phyloP scores from a whole-genome alignment of 2,797 vertebrate species.

The Gephyroberyx darwinii region DNA sequence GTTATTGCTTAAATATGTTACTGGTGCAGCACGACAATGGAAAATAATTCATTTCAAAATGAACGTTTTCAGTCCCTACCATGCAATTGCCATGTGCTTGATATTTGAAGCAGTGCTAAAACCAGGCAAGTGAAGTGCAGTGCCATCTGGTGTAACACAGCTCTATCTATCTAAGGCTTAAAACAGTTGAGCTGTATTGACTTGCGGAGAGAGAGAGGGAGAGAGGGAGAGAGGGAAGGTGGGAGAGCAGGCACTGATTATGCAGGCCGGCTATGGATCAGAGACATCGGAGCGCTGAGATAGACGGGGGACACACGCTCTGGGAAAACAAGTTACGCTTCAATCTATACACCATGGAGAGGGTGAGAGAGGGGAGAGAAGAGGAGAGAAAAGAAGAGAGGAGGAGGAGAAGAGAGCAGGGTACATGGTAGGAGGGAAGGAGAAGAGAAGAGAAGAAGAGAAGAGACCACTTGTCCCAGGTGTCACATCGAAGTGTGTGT shows the following conservation, averaged over 20 bases:
- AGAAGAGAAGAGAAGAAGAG: background rate
- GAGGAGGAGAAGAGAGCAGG: background rate
- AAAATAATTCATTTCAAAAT: constrained; percentile 10
- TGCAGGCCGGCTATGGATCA: constrained; percentile 11
- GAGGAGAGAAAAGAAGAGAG: constrained; percentile 1
- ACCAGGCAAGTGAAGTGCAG: constrained; percentile 10
- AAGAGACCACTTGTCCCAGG: too few species aligned
- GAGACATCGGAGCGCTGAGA: background rate
- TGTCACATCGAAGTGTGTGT: too few species aligned
- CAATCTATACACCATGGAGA: background rate
- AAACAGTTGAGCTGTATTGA: constrained; percentile 1
- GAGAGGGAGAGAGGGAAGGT: background rate
- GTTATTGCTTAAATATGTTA: too few species aligned
- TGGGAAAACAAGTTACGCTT: constrained; percentile 5
- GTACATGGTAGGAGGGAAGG: background rate
- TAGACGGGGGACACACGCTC: background rate
- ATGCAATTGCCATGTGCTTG: background rate
- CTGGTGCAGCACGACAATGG: too few species aligned
- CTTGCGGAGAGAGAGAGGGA: constrained; percentile 4
- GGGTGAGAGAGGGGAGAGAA: background rate
- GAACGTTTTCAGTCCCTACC: background rate
- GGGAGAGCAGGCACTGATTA: background rate
- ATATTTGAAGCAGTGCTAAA: constrained; percentile 15
- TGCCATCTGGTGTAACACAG: constrained; percentile 7
- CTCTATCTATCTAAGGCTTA: constrained; percentile 8